Base-by-base conservation (phyloP, 37 sponge, comb jelly and placozoan species). In the Chondrilla cf. caribensis region DNA sequence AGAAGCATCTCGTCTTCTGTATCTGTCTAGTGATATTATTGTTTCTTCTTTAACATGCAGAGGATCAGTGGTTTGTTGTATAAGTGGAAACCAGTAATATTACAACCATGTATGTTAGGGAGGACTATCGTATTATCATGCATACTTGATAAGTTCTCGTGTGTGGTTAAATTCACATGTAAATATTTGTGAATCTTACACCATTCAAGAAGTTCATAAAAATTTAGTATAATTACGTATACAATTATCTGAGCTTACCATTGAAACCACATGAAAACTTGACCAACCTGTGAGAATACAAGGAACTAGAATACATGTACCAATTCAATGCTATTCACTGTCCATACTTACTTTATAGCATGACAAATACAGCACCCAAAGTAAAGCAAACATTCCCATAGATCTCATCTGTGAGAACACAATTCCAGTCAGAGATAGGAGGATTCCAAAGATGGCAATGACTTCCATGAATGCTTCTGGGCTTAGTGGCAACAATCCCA, bases 261-360 rank as follows among this genome's bases (percentile, higher is more conserved):
- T 60, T 98, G 99, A 88, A 98, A 98, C 94, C 95, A 96, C 47
- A 98, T 72, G 82, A 98, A 98, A 32, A 85, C 87, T 36, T 90
- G 86, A 2, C 99, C 99, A 44, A 90, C 93, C 98, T 97, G 77
- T 22, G 78, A 35, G 24, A 59, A 36, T 31, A 79, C 7, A 80
- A 76, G 60, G 55, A 9, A 68, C 70, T 21, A 54, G 19, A 31
- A 21, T 38, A 35, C 5, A 38, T 67, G 18, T 6, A 39, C 32
- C 72, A 85, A 35, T 29, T 29, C 51, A 25, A 78, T 44, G 33
- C 58, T 26, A 41, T n/a, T 7, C 24, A 18, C 38, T 67, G 21
- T 28, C 0, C 6, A 11, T 60, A 29, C 75, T 14, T 82, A 94
- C 95, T 87, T 95, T 82, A 79, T 91, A 77, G 28, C 91, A 38